Base-by-base conservation (phyloP, 2,797 vertebrate genomes). In the Coregonus suidteri region DNA sequence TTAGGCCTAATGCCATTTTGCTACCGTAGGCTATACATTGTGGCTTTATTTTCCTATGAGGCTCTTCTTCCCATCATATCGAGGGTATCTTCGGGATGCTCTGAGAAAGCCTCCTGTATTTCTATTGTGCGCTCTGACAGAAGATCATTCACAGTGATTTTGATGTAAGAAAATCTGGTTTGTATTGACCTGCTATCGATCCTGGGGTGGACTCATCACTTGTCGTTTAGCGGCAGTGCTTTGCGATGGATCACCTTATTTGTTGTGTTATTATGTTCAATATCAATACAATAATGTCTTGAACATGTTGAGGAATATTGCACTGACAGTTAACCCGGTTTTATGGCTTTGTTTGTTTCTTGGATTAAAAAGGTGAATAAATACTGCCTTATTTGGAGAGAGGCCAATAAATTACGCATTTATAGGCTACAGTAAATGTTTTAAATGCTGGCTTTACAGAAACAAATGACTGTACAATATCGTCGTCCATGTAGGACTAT, bases 231-330 rank as follows among this genome's bases (percentile, higher is more conserved):
- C 20, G 20, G 59, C 59, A 25, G 59, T 62, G 59, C 59, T 90
- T 90, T 87, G 87, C 89, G 91, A 93, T 91, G 88, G 92, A 93
- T 93, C 87, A 89, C 85, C 41, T 91, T 91, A 93, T 93, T 93
- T 92, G 92, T 93, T 92, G 90, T 91, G 91, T 93, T 93, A 92
- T 93, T 92, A 93, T 91, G 92, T 92, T 93, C 91, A 92, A 47
- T 47, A 47, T 47, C 41, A 47, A 92, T 90, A 91, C 92, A 92
- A 93, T 93, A 90, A 92, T 88, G 89, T 89, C 88, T 84, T 87
- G 88, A 88, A 90, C 86, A 87, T 87, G 91, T 90, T 86, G 86
- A 90, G 88, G 86, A 87, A 88, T 92, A 93, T 92, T 91, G 91
- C 91, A 79, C 91, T 87, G 83, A 90, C 92, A 91, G 88, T 89